phyloP scores from a whole-genome alignment of 1,140 invertebrate species.

The Polypedilum pembai region DNA sequence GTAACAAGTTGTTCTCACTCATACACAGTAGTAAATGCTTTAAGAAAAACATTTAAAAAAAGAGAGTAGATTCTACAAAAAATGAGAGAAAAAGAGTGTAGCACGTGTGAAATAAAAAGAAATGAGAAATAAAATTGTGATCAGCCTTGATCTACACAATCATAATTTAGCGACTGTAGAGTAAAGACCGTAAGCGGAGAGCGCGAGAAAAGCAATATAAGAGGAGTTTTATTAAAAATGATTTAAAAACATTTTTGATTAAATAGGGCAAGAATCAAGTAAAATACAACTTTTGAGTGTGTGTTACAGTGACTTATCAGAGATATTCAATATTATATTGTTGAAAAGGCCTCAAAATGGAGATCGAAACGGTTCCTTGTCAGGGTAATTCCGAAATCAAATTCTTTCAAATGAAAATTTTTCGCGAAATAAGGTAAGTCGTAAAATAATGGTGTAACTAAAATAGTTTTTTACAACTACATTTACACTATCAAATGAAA shows the following conservation, averaged over 20 bases:
- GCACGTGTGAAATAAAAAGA: not conserved
- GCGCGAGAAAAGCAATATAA: not conserved
- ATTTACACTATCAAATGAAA: not conserved
- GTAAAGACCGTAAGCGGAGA: not conserved
- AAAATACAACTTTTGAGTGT: too few species aligned
- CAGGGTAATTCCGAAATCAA: not conserved
- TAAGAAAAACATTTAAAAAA: too few species aligned
- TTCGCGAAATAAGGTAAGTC: not conserved
- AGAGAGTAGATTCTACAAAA: not conserved
- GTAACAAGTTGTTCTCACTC: too few species aligned
- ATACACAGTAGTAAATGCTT: too few species aligned
- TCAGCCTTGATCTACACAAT: slow-evolving; percentile 16
- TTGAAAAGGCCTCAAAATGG: not conserved
- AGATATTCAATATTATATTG: too few species aligned
- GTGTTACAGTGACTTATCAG: too few species aligned
- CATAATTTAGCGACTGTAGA: not conserved
- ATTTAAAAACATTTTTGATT: not conserved
- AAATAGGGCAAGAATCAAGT: not conserved
- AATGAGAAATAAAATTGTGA: not conserved
- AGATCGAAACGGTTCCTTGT: not conserved
- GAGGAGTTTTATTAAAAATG: not conserved
- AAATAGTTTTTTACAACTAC: not conserved
- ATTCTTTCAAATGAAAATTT: slow-evolving; percentile 2
- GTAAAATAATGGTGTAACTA: not conserved
- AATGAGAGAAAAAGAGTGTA: not conserved